Base-by-base conservation (phyloP, 2,888 invertebrate genomes). In the Protonemura montana region DNA sequence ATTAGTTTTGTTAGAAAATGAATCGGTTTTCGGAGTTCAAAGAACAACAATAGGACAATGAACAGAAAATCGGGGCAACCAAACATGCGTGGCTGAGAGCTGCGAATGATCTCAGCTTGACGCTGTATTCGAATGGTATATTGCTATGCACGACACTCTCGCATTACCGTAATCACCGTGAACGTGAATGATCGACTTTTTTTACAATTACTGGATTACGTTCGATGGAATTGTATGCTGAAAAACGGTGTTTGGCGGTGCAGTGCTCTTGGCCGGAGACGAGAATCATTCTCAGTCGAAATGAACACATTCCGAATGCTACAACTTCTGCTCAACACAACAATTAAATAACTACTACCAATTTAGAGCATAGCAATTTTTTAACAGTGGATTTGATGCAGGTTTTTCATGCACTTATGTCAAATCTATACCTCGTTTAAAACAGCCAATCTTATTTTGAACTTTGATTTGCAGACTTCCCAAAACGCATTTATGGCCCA, bases 141-240 rank as follows among this genome's bases (percentile, higher is more conserved):
- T 1, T 10, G 59, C 59, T 59, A 59, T 59, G 59, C 59, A 59
- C 59, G 59, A 59, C 59, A 13, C 59, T 59, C 16, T 59, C 3
- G 59, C 13, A 21, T 59, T 59, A 59, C 13, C 1, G 59, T 21
- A 59, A 59, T 59, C 59, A 59, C 59, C 59, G 59, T 59, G 59
- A 59, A 59, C 59, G 59, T 59, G 59, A 59, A 59, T 21, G 21
- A 21, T 59, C 59, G 59, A 35, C 35, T 59, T 59, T 59, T 59
- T 59, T 59, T 59, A 59, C 59, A 59, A 59, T 59, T 59, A 59
- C 59, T 7, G 59, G 59, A 59, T 59, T 59, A 59, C 59, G 59
- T 59, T 59, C 59, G 59, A 59, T 59, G 59, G 59, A 59, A 59
- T 13, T 59, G 59, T 16, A 10, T 21, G 59, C 2, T 59, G 59